These are phyloP conservation scores for Drosophila subobscura DNA, from an alignment of 1,140 invertebrate genomes.

Conservation along the genomic window DNA sequence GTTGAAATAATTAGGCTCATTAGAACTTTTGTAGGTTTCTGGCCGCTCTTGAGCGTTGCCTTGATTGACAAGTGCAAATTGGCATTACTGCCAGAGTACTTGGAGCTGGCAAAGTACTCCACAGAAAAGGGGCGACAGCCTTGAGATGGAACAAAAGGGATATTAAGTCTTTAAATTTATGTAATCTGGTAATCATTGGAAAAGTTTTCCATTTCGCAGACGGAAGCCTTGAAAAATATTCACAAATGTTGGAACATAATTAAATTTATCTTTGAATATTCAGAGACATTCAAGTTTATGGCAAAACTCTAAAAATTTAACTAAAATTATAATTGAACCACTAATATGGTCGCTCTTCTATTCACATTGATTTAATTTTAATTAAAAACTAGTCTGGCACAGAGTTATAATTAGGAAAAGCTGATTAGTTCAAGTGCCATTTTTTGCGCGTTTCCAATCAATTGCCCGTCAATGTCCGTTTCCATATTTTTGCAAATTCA, in stretches of 20 bases:
- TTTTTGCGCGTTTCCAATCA: neutral
- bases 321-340: too few relatives aligned
- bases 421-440: too few relatives aligned
- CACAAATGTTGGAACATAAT: too few relatives aligned
- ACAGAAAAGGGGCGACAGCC: conserved; percentile 1
- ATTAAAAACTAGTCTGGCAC: too few relatives aligned
- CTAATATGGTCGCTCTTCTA: too few relatives aligned
- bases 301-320: too few relatives aligned
- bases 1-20: conserved; percentile 77
- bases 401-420: too few relatives aligned
- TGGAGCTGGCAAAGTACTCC: conserved; percentile 22
- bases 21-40: conserved; percentile 52
- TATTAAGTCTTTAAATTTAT: conserved; percentile 9
- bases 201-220: neutral
- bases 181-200: neutral
- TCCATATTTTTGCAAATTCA: neutral
- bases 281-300: too few relatives aligned
- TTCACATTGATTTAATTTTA: too few relatives aligned
- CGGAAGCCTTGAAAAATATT: neutral
- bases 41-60: conserved; percentile 5
- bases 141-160: neutral
- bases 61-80: conserved; percentile 54
- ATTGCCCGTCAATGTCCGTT: neutral
- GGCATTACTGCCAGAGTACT: conserved; percentile 43
- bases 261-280: too few relatives aligned